Conservation (phyloP, 2,888 invertebrate genomes). For the Thyatira batis region DNA sequence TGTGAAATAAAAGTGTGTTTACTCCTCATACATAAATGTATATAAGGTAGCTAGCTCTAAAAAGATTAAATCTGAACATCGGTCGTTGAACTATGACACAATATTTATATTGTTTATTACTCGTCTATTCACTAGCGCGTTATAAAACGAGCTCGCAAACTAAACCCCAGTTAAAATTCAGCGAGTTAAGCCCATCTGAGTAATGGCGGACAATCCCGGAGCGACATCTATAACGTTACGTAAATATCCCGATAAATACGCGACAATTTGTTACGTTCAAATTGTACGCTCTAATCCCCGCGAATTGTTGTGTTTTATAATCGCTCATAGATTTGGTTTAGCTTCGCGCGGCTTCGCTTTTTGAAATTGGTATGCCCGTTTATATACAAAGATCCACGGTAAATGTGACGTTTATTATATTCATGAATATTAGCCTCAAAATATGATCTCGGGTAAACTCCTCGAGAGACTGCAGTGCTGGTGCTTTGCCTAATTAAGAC, state of each 20-base stretch:
- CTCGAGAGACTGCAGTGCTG: not conserved
- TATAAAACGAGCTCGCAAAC: slow-evolving; percentile 39
- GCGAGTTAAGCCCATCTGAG: slow-evolving; percentile 67
- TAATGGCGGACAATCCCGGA: slow-evolving; percentile 55
- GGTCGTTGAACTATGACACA: too few species aligned
- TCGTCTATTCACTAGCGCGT: slow-evolving; percentile 13
- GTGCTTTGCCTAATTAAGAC: not conserved
- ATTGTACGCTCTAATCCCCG: slow-evolving; percentile 25
- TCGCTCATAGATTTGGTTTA: slow-evolving; percentile 4
- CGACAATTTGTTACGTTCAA: slow-evolving; percentile 47
- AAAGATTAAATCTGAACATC: too few species aligned
- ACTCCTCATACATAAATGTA: too few species aligned
- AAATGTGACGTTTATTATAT: not conserved
- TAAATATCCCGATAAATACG: slow-evolving; percentile 64
- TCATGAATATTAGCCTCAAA: not conserved
- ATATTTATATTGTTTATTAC: slow-evolving; percentile 5
- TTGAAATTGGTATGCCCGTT: not conserved
- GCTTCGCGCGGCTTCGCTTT: not conserved
- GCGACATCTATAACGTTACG: slow-evolving; percentile 61
- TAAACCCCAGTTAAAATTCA: slow-evolving; percentile 74
- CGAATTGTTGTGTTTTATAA: slow-evolving; percentile 3
- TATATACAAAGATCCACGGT: not conserved
- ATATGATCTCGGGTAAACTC: not conserved
- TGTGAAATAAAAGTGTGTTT: too few species aligned
- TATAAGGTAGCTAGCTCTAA: too few species aligned